Conservation (phyloP, 1,140 invertebrate species). For the Oscheius sp. region DNA sequence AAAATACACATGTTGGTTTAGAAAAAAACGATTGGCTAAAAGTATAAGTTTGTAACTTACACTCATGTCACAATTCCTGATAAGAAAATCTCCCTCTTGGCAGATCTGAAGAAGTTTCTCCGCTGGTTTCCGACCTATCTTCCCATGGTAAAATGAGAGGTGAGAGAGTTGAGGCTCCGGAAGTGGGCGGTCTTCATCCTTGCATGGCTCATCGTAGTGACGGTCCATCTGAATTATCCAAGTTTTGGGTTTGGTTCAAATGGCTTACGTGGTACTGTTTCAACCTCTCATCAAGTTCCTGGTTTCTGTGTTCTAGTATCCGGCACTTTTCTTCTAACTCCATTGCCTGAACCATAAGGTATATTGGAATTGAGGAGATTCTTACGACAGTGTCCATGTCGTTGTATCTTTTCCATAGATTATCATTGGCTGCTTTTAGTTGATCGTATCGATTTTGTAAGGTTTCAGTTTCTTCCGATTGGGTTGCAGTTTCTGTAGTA, state of each 20-base stretch:
- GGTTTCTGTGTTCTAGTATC: neutral
- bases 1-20: too few relatives aligned
- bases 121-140: neutral
- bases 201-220: neutral
- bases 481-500: too few relatives aligned
- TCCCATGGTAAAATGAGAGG: neutral
- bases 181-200: neutral
- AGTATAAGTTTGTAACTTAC: neutral
- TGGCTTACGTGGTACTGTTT: neutral
- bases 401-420: neutral
- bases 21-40: neutral
- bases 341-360: neutral
- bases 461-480: too few relatives aligned
- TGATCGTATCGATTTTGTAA: too few relatives aligned
- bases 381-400: neutral
- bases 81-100: neutral
- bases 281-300: neutral
- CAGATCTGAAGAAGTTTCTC: neutral
- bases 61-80: conserved; percentile 7
- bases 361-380: neutral
- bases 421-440: neutral
- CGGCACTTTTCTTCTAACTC: neutral
- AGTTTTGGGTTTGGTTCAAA: neutral
- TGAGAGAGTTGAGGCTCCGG: neutral
- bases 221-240: neutral